Base-by-base conservation (phyloP, 2,113 vertebrate genomes). In the Xyliphius kryptos region DNA sequence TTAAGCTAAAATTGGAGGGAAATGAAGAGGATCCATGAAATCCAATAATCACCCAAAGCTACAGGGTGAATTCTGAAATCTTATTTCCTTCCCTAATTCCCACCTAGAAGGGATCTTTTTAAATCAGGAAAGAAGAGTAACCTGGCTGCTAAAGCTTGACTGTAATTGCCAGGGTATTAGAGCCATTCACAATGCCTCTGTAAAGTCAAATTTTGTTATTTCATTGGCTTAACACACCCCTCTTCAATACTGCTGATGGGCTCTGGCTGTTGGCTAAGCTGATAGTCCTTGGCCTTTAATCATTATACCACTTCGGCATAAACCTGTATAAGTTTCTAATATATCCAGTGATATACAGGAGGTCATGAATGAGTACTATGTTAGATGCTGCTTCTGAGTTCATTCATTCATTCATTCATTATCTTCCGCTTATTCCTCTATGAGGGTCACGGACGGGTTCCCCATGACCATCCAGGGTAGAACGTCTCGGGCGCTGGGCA, bases 171-270 rank as follows among this genome's bases (percentile, higher is more conserved):
- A 54, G 51, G 61, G 64, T 71, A 76, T 72, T 76, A 74, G 56
- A 66, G 57, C 37, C 44, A 60, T 20, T 52, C 53, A 68, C 56
- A 74, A 76, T 67, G 62, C 63, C 66, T 63, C 55, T 14, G 60
- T 38, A 66, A 60, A 57, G 52, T 63, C 63, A 38, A 62, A 69
- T 41, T 68, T 63, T 56, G 56, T 49, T 61, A 78, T 70, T 87
- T 87, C 50, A 67, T 84, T 88, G 82, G 79, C 81, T 83, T 61
- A 71, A 79, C 26, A 32, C 26, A 77, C 82, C 86, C 85, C 83
- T 73, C 77, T 70, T 86, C 78, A 87, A 84, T 80, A 83, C 76
- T 71, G 71, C 74, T 68, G 72, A 32, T 32, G 26, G 26, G 26
- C 26, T 32, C 26, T 32, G 78, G 74, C 74, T 85, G 79, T 48